Evolutionary conservation across 2,797 vertebrate species (phyloP), one percentile per base, ranked within the genome.

Genomic region (Brotogeris chrysoptera): DNA sequence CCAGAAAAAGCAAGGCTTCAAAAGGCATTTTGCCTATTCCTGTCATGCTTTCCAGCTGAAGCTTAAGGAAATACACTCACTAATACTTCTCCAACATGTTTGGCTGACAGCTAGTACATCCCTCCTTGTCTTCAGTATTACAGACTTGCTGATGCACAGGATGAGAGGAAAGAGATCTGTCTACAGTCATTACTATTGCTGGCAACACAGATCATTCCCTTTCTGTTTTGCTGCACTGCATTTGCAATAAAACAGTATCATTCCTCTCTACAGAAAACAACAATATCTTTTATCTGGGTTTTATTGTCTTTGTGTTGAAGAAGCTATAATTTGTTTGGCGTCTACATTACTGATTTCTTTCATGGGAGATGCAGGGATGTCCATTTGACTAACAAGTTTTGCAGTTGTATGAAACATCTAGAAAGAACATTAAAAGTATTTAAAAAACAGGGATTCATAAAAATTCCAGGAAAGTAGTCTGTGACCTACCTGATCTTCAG

Each of bases 1-100:
- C 95, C 94, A 96, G 80, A 76, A 96, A 97, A 95, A 97, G 94
- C 95, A 96, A 83, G 41, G 59, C 65, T 91, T 83, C 0, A 0
- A 60, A 81, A 94, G 91, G 92, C 92, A 70, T 79, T 94, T 91
- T 94, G 94, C 93, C 82, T 86, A 28, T 57, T 95, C 88, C 82
- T 91, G 80, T 94, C 87, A 86, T 3, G 50, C 80, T 94, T 91
- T 95, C 82, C 6, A 0, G 80, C n/a, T 70, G 52, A 86, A 90
- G 73, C 63, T 90, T 80, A 91, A 95, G 92, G 91, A 94, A 88
- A 91, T 84, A 96, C 92, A 90, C 60, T 88, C 60, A 77, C 38
- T 60, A 83, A 78, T 80, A 55, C 36, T 74, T 76, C 68, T 80
- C 21, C 63, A 79, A 13, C 5, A 8, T 64, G 39, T 77, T 44